Conservation (phyloP, 2,888 invertebrate species). For the Meganola albula region DNA sequence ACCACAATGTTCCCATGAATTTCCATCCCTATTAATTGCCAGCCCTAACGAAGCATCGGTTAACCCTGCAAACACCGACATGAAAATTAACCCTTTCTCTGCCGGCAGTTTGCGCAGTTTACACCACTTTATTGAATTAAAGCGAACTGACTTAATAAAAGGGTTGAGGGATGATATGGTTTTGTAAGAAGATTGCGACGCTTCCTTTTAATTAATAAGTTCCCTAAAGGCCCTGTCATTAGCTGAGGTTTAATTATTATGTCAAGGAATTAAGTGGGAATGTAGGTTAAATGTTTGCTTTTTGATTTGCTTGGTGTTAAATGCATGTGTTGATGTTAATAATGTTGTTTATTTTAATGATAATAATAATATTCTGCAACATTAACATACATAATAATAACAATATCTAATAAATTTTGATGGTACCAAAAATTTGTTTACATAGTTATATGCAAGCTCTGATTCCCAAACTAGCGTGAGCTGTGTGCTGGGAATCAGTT, state of each 20-base stretch:
- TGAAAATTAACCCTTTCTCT: conserved; percentile 76
- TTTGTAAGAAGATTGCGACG: conserved; percentile 55
- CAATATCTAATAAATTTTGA: too few species aligned
- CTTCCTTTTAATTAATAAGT: conserved; percentile 65
- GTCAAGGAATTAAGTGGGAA: conserved; percentile 48
- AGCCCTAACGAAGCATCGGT: conserved; percentile 73
- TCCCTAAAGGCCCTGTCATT: conserved; percentile 57
- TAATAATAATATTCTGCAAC: too few species aligned
- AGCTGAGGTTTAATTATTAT: conserved; percentile 55
- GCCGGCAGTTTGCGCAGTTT: conserved; percentile 65
- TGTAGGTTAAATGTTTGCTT: conserved; percentile 33
- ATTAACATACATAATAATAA: too few species aligned
- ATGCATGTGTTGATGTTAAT: too few species aligned
- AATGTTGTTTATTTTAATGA: too few species aligned
- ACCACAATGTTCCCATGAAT: conserved; percentile 66
- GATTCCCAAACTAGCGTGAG: too few species aligned
- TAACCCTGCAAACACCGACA: conserved; percentile 70
- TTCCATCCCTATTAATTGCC: conserved; percentile 65
- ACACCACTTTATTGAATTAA: conserved; percentile 74
- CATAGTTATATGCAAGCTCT: too few species aligned
- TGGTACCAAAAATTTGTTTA: too few species aligned
- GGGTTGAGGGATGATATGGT: conserved; percentile 67
- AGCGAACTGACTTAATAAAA: conserved; percentile 46
- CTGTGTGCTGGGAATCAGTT: too few species aligned
- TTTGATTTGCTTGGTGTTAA: conserved; percentile 19